A percentile compares a stretch with the other conserved stretches of the same genome.
These are phyloP conservation scores for Luffia ferchaultella DNA, from an alignment of 2,888 invertebrate species.

Conservation along the genomic window DNA sequence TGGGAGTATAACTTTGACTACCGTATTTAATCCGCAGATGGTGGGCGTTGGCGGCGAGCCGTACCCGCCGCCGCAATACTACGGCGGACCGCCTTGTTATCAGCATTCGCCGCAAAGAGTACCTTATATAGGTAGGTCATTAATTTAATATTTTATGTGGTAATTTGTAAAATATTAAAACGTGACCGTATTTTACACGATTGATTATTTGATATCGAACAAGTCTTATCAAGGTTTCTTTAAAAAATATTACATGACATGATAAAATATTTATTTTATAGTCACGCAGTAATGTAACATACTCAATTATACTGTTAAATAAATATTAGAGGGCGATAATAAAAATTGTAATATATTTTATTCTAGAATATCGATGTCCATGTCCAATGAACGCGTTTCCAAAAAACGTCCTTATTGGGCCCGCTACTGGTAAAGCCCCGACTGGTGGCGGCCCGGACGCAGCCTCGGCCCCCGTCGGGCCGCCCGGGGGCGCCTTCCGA, in stretches of 20 bases:
- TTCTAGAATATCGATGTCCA: slow-evolving; percentile 72
- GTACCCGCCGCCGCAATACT: slow-evolving; percentile 54
- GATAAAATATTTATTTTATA: too few species aligned
- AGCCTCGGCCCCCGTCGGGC: slow-evolving; percentile 41
- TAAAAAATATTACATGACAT: too few species aligned
- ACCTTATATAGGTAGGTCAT: slow-evolving; percentile 69
- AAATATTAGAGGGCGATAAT: too few species aligned
- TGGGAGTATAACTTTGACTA: too few species aligned
- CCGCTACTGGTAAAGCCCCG: slow-evolving; percentile 97
- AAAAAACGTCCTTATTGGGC: slow-evolving; percentile 98
- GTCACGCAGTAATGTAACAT: too few species aligned
- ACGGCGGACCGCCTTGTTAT: slow-evolving; percentile 55
- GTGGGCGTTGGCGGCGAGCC: slow-evolving; percentile 51
- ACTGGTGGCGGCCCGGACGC: slow-evolving; percentile 68
- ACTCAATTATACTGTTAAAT: too few species aligned
- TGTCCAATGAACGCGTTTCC: slow-evolving; percentile 95
- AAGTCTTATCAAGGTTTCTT: too few species aligned
- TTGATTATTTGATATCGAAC: too few species aligned
- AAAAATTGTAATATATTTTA: too few species aligned
- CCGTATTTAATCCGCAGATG: slow-evolving; percentile 32
- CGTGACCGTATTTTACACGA: too few species aligned
- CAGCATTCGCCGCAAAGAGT: slow-evolving; percentile 70
- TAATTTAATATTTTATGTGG: too few species aligned
- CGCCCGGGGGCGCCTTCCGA: slow-evolving; percentile 61
- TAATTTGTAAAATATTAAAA: too few species aligned